These are phyloP conservation scores for Prionchulus punctatus DNA, from an alignment of 2,888 invertebrate genomes.

Conservation along the genomic window DNA sequence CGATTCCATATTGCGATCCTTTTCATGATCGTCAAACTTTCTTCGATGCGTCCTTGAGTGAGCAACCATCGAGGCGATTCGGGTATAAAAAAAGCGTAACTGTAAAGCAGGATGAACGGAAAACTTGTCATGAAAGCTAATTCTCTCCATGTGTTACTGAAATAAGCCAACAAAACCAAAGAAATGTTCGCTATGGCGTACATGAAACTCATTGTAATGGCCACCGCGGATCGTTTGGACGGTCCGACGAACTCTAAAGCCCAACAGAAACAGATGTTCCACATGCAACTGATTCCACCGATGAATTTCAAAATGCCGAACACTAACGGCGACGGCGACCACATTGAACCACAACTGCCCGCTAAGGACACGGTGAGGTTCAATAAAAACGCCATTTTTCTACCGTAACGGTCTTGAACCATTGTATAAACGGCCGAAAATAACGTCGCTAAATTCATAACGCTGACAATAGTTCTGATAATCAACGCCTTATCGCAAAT, in stretches of 20 bases:
- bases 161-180: constrained; percentile 4
- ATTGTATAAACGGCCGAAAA: background rate
- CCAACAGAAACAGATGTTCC: background rate
- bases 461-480: background rate
- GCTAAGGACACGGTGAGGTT: background rate
- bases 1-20: constrained; percentile 4
- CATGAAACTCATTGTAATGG: constrained; percentile 1
- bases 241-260: constrained; percentile 7
- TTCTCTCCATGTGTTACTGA: background rate
- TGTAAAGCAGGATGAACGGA: background rate
- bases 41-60: background rate
- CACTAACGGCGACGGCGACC: background rate
- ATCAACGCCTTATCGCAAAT: background rate
- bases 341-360: background rate
- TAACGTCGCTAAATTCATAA: background rate
- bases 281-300: background rate
- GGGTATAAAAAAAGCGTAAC: constrained; percentile 1
- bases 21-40: background rate
- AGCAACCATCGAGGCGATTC: constrained; percentile 10
- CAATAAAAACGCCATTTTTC: background rate
- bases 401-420: background rate
- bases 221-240: constrained; percentile 2
- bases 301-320: background rate
- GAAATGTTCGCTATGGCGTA: constrained; percentile 1
- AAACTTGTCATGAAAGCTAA: background rate